A percentile compares a stretch with the other conserved stretches of the same genome.
Conservation (phyloP, 2,797 vertebrate genomes). For the Diglossa cyanea region DNA sequence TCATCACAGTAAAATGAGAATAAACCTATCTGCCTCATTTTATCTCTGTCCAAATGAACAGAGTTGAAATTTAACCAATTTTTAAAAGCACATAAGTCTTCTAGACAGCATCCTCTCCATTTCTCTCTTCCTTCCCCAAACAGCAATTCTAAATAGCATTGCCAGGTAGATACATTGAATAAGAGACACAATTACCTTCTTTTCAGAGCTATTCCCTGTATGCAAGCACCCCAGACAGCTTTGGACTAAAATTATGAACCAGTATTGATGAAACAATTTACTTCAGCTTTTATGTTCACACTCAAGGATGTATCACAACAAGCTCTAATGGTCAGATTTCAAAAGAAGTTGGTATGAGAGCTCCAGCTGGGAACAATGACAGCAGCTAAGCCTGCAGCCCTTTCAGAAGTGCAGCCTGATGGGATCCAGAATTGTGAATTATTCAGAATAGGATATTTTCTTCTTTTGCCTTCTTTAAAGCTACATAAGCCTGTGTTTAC, state of each 20-base stretch:
- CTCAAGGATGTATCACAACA: constrained; percentile 29
- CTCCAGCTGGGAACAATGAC: not conserved
- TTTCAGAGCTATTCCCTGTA: not conserved
- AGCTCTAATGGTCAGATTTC: constrained; percentile 38
- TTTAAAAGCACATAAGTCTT: not conserved
- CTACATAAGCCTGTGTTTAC: not conserved
- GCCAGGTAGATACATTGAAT: not conserved
- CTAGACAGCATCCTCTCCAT: not conserved
- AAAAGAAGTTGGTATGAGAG: constrained; percentile 13
- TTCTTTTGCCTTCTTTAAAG: constrained; percentile 15
- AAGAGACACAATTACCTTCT: not conserved
- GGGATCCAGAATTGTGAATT: not conserved
- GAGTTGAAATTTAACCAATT: not conserved
- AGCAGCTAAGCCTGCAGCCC: not conserved
- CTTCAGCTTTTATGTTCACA: not conserved
- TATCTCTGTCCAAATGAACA: not conserved
- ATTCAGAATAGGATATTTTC: constrained; percentile 8
- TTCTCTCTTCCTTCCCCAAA: not conserved
- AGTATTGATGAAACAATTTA: constrained; percentile 50
- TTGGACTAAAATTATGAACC: constrained; percentile 35
- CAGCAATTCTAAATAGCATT: not conserved
- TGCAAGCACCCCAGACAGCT: not conserved
- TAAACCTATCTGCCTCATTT: not conserved
- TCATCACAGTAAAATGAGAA: not conserved
- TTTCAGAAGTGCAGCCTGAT: not conserved